Conservation (phyloP, 2,113 vertebrate genomes). For the Crotalus viridis region DNA sequence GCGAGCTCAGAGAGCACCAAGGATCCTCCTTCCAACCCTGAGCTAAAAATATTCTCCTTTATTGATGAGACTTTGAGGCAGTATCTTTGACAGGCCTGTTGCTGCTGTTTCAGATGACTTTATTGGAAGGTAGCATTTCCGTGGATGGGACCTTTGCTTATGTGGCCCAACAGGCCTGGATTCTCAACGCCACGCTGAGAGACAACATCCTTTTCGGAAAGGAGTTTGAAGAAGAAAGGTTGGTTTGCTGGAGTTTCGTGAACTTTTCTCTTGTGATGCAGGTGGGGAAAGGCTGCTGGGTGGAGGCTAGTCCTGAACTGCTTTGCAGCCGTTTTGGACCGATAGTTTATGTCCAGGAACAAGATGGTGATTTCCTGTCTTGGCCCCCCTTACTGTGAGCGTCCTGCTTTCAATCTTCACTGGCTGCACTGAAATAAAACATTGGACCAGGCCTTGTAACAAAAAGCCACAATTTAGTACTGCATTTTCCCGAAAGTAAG, state of each 20-base stretch:
- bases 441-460: background rate
- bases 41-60: background rate
- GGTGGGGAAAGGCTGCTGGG: background rate
- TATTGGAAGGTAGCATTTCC: slow-evolving; percentile 85
- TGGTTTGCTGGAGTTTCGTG: slow-evolving; percentile 16
- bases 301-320: background rate
- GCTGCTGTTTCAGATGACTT: slow-evolving; percentile 78
- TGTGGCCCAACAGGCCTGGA: slow-evolving; percentile 93
- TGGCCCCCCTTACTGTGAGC: background rate
- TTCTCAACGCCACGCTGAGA: slow-evolving; percentile 85
- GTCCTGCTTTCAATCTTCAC: background rate
- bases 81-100: background rate
- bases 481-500: no score
- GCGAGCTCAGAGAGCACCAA: background rate
- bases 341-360: background rate
- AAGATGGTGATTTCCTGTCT: background rate
- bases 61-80: background rate
- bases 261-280: background rate
- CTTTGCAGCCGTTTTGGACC: background rate
- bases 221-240: slow-evolving; percentile 90
- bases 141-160: slow-evolving; percentile 84
- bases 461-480: background rate
- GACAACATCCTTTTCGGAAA: slow-evolving; percentile 94
- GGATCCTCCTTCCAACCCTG: background rate
- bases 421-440: background rate